Evolutionary conservation across 1,140 invertebrate species (phyloP).

Genomic region (Zaprionus gabonicus): DNA sequence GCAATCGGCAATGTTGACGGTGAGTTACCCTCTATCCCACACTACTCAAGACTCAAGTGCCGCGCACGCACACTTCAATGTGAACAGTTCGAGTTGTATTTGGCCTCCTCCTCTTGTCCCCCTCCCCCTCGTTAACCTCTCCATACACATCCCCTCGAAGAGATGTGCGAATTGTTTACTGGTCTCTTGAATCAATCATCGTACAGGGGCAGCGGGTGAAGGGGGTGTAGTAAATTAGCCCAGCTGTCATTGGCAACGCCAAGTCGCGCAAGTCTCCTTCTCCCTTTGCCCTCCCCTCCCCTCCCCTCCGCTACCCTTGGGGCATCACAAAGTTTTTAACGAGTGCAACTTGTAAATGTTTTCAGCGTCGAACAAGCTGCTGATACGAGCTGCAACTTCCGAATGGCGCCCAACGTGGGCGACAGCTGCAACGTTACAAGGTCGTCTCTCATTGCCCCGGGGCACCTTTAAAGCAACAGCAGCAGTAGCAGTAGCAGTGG

Average conservation of each 20-base stretch:
- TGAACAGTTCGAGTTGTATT: neutral
- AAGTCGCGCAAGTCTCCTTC: neutral
- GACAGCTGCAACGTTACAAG: neutral
- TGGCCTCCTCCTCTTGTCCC: neutral
- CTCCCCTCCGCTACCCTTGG: neutral
- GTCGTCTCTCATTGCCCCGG: neutral
- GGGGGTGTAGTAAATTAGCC: neutral
- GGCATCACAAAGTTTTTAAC: conserved; percentile 27
- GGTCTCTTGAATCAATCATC: conserved; percentile 2
- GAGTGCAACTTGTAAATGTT: conserved; percentile 27
- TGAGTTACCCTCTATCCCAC: conserved; percentile 4
- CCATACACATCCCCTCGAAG: neutral
- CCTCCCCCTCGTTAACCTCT: too few relatives aligned
- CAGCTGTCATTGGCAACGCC: neutral
- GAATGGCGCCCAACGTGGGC: conserved; percentile 1
- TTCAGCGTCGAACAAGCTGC: conserved; percentile 23
- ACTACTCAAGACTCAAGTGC: neutral
- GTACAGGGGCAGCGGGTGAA: neutral
- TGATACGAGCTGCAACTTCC: neutral
- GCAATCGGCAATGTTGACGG: conserved; percentile 5
- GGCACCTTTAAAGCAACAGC: neutral
- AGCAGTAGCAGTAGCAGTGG: neutral
- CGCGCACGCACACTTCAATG: neutral
- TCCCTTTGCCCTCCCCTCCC: neutral
- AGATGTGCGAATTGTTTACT: conserved; percentile 3